Evolutionary conservation across 2,113 vertebrate genomes (phyloP).

Genomic region (Melanostigma gelatinosum): DNA sequence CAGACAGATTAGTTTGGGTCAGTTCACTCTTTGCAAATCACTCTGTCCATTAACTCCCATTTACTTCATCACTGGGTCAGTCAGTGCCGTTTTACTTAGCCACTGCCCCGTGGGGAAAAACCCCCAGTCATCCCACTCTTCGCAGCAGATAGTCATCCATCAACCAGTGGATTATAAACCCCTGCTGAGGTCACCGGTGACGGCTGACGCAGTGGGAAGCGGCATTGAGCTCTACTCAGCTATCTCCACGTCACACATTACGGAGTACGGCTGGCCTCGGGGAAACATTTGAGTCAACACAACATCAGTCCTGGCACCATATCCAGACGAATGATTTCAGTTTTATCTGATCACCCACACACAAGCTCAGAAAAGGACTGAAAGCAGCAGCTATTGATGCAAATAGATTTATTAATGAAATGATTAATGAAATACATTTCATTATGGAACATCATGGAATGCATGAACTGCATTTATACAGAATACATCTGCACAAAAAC

Average conservation of each 20-base stretch:
- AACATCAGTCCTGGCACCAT: neutral
- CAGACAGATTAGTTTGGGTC: slow-evolving; percentile 2
- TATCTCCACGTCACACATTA: slow-evolving; percentile 14
- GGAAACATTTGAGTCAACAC: neutral
- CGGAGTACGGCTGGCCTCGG: neutral
- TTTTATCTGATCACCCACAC: neutral
- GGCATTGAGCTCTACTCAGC: slow-evolving; percentile 6
- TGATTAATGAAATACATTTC: slow-evolving; percentile 53
- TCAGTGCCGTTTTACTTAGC: neutral
- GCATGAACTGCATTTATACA: slow-evolving; percentile 43
- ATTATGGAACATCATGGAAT: slow-evolving; percentile 41
- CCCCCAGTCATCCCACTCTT: slow-evolving; percentile 15
- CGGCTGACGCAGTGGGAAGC: slow-evolving; percentile 36
- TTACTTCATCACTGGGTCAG: slow-evolving; percentile 22
- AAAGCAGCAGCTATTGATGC: slow-evolving; percentile 29
- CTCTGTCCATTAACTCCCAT: slow-evolving; percentile 17
- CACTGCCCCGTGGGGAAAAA: slow-evolving; percentile 6
- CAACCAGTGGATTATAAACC: slow-evolving; percentile 46
- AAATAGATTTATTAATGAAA: slow-evolving; percentile 76
- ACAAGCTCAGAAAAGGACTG: neutral
- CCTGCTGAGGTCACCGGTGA: slow-evolving; percentile 24
- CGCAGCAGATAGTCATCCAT: slow-evolving; percentile 38
- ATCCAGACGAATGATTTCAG: neutral
- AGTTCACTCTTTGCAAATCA: slow-evolving; percentile 2
- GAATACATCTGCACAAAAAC: slow-evolving; percentile 41